Evolutionary conservation across 2,888 invertebrate species (phyloP), one percentile per base, ranked within the genome.

Genomic region (Trichopria drosophilae): DNA sequence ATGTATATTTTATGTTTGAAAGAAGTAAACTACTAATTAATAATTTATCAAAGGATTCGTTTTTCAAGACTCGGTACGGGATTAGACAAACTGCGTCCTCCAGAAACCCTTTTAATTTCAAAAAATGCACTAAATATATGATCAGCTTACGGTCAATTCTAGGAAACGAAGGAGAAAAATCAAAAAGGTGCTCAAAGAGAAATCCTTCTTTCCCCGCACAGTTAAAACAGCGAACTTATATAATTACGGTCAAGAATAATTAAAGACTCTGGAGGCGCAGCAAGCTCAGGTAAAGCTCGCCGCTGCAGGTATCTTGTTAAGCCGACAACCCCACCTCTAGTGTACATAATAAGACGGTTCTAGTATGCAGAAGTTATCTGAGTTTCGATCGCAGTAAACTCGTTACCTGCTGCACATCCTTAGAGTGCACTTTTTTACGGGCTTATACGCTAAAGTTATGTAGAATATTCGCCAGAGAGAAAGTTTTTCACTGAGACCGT

Each of bases 191-290:
- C 20, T n/a, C 20, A 47, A 40, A 47, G 9, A 10, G 20, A 39
- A 40, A 20, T 32, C 36, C 15, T 47, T 24, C 22, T 26, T 31
- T 39, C 36, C 10, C 31, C 32, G 10, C 47, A n/a, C n/a, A n/a
- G n/a, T n/a, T n/a, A n/a, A n/a, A n/a, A n/a, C n/a, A n/a, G n/a
- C n/a, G n/a, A n/a, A n/a, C n/a, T n/a, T n/a, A n/a, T n/a, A n/a
- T n/a, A n/a, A n/a, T n/a, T n/a, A n/a, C n/a, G 23, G 26, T 47
- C 23, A 26, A 40, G 32, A 39, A 47, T 47, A 40, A 47, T 47
- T 39, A 47, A 47, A 26, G 47, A 39, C 23, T 6, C 20, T 10
- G 13, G 24, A 39, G 15, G 41, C 15, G 31, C n/a, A n/a, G n/a
- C n/a, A n/a, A 19, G 39, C 18, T 22, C n/a, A 39, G 31, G 34